Evolutionary conservation across 2,797 vertebrate genomes (phyloP).

Genomic region (Acomys russatus): DNA sequence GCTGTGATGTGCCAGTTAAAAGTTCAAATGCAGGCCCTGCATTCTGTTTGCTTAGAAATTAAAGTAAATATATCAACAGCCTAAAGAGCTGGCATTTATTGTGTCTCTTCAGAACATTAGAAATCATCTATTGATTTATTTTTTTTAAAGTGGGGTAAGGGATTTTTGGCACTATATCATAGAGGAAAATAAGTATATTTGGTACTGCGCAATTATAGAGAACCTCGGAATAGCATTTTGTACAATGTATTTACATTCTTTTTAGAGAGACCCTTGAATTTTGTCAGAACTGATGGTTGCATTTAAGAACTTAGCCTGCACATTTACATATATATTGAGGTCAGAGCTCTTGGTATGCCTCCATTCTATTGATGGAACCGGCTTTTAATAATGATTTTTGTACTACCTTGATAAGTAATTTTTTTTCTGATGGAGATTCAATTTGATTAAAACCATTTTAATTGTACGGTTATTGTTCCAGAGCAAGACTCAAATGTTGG

Average conservation of each 20-base stretch:
- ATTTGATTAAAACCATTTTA: conserved; percentile 54
- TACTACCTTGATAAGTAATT: conserved; percentile 52
- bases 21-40: neutral
- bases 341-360: conserved; percentile 49
- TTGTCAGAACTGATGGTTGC: conserved; percentile 53
- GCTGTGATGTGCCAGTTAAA: neutral
- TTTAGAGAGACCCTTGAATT: conserved; percentile 51
- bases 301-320: conserved; percentile 60
- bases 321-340: conserved; percentile 76
- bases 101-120: conserved; percentile 8
- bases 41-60: neutral
- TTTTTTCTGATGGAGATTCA: conserved; percentile 59
- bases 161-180: neutral
- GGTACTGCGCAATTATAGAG: neutral
- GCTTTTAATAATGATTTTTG: conserved; percentile 60
- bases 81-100: neutral
- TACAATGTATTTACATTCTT: neutral
- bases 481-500: conserved; percentile 10
- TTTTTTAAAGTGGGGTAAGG: neutral
- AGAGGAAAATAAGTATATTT: conserved; percentile 24
- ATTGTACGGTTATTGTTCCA: conserved; percentile 14
- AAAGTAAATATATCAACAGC: conserved; percentile 33
- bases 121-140: neutral
- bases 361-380: conserved; percentile 42
- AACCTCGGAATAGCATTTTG: conserved; percentile 11